These are phyloP conservation scores for Orchesella cincta DNA, from an alignment of 1,140 invertebrate species.

Conservation along the genomic window DNA sequence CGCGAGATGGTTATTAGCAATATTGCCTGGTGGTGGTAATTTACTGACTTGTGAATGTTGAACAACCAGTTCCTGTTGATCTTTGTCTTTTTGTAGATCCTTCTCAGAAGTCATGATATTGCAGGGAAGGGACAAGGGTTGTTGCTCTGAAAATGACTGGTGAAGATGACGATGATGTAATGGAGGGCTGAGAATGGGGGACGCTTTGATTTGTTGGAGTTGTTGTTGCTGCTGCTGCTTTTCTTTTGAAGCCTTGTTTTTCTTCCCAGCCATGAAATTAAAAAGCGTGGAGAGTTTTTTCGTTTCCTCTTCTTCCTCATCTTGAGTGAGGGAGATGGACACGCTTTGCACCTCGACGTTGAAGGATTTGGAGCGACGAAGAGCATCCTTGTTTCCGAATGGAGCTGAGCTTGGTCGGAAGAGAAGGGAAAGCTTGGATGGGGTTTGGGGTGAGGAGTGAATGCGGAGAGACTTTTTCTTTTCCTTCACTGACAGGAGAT, in stretches of 20 bases:
- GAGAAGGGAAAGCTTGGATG: slow-evolving; percentile 49
- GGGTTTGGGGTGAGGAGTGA: slow-evolving; percentile 41
- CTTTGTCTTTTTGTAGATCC: slow-evolving; percentile 15
- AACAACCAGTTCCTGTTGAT: slow-evolving; percentile 21
- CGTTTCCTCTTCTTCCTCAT: slow-evolving; percentile 49
- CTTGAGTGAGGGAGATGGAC: slow-evolving; percentile 46
- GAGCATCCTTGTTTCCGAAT: slow-evolving; percentile 46
- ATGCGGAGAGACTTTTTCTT: slow-evolving; percentile 46
- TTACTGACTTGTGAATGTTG: slow-evolving; percentile 5
- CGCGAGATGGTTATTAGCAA: neutral
- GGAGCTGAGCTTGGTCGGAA: slow-evolving; percentile 43
- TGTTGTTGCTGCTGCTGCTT: slow-evolving; percentile 15
- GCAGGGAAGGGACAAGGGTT: slow-evolving; percentile 8
- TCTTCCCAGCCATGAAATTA: slow-evolving; percentile 45
- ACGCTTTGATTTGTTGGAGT: neutral
- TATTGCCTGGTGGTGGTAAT: neutral
- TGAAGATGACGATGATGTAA: neutral
- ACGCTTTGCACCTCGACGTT: slow-evolving; percentile 50
- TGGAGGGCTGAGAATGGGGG: slow-evolving; percentile 20
- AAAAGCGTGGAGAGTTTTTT: slow-evolving; percentile 49
- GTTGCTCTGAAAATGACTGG: slow-evolving; percentile 6
- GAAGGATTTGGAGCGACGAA: slow-evolving; percentile 47
- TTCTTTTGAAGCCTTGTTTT: slow-evolving; percentile 27
- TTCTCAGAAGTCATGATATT: slow-evolving; percentile 26
- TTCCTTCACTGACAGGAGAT: slow-evolving; percentile 33